These are phyloP conservation scores for Gasterosteus aculeatus DNA, from an alignment of 2,113 vertebrate genomes.

Conservation along the genomic window DNA sequence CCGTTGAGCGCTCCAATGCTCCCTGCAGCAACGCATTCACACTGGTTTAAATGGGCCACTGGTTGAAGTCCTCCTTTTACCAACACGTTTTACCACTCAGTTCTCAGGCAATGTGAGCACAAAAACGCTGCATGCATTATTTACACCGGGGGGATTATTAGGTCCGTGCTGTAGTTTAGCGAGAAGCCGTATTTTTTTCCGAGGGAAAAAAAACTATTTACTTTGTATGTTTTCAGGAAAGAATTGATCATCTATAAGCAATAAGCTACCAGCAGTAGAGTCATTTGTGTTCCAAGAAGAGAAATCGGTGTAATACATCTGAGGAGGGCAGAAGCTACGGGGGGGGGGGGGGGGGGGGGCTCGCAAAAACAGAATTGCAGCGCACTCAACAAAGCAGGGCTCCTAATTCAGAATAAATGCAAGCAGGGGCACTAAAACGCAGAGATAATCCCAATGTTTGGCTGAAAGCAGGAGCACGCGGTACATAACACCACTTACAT, in stretches of 20 bases:
- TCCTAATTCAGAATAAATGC: constrained; percentile 30
- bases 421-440: constrained; percentile 6
- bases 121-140: not conserved
- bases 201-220: constrained; percentile 1
- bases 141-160: not conserved
- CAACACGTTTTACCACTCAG: not conserved
- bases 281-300: not conserved
- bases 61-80: not conserved
- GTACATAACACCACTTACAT: constrained; percentile 38
- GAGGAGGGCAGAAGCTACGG: not conserved
- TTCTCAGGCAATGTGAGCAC: not conserved
- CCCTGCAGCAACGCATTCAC: not conserved
- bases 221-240: constrained; percentile 2
- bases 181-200: not conserved
- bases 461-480: constrained; percentile 25
- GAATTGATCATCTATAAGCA: constrained; percentile 36
- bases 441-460: constrained; percentile 25
- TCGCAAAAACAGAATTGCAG: not conserved
- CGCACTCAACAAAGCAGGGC: constrained; percentile 2
- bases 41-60: not conserved
- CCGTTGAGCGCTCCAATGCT: not conserved
- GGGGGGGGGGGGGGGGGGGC: accelerated
- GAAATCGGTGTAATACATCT: constrained; percentile 7
- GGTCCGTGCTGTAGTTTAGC: not conserved
- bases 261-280: constrained; percentile 9